These are phyloP conservation scores for Rotaria magnacalcarata DNA, from an alignment of 2,888 invertebrate species.

Conservation along the genomic window DNA sequence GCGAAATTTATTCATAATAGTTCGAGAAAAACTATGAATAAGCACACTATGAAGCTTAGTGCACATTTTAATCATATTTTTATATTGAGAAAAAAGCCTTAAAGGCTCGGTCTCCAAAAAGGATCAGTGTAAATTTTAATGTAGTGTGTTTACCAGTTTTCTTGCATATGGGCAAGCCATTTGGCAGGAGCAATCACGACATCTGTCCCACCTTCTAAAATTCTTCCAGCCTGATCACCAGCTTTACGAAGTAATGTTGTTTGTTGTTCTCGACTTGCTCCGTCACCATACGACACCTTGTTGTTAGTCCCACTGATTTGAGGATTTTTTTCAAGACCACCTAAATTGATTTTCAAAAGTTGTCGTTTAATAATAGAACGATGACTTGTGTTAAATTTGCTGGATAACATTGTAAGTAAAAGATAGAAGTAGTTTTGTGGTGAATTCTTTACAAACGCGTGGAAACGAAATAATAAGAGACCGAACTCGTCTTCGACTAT, in stretches of 20 bases:
- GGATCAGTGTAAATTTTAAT: background rate
- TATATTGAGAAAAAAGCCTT: background rate
- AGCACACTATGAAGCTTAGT: too few species aligned
- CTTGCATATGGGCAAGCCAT: slow-evolving; percentile 4
- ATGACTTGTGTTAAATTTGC: background rate
- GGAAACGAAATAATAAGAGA: background rate
- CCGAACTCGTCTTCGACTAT: too few species aligned
- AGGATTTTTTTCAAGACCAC: background rate
- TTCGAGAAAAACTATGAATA: too few species aligned
- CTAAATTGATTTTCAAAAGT: background rate
- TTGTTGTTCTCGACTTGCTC: background rate
- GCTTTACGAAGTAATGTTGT: background rate
- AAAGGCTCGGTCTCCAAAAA: background rate
- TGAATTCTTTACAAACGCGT: background rate
- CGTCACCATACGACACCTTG: background rate
- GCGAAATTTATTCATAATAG: too few species aligned
- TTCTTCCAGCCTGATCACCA: background rate
- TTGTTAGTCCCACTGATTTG: background rate
- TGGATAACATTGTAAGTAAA: background rate
- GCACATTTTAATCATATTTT: background rate
- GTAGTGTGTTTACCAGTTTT: background rate
- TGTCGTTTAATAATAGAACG: background rate
- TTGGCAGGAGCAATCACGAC: background rate
- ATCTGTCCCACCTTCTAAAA: background rate
- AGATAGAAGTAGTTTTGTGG: background rate